A percentile compares a stretch with the other conserved stretches of the same genome.
phyloP scores from a whole-genome alignment of 2,888 invertebrate genomes.

The Erebia epiphron region DNA sequence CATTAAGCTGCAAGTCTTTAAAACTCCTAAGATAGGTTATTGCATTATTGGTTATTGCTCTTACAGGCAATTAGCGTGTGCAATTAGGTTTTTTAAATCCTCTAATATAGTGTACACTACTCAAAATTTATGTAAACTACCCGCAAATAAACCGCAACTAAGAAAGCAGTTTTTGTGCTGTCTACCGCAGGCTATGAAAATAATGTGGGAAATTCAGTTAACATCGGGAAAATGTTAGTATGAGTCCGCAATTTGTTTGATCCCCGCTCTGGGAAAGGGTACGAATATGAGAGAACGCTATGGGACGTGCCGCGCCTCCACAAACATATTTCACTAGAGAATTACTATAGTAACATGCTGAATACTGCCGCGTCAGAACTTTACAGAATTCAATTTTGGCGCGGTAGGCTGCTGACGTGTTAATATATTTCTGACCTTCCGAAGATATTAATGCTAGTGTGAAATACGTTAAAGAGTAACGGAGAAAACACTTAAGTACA shows the following conservation, averaged over 20 bases:
- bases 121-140: too few relatives aligned
- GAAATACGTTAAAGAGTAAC: too few relatives aligned
- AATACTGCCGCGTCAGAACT: background rate
- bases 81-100: too few relatives aligned
- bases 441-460: too few relatives aligned
- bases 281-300: slow-evolving; percentile 24
- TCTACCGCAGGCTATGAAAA: background rate
- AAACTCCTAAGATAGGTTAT: background rate
- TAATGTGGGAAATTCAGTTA: slow-evolving; percentile 14
- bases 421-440: background rate
- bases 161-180: background rate
- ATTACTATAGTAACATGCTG: slow-evolving; percentile 7
- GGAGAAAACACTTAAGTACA: too few relatives aligned
- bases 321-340: slow-evolving; percentile 8
- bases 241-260: slow-evolving; percentile 25
- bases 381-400: slow-evolving; percentile 1
- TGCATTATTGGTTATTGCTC: too few relatives aligned
- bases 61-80: too few relatives aligned
- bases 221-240: slow-evolving; percentile 19
- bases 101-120: too few relatives aligned
- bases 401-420: background rate
- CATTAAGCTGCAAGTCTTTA: background rate
- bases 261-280: slow-evolving; percentile 22
- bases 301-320: slow-evolving; percentile 28
- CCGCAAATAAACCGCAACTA: background rate